A percentile compares a stretch with the other conserved stretches of the same genome.
phyloP scores from a whole-genome alignment of 2,113 vertebrate genomes.

The Eulemur rufifrons region DNA sequence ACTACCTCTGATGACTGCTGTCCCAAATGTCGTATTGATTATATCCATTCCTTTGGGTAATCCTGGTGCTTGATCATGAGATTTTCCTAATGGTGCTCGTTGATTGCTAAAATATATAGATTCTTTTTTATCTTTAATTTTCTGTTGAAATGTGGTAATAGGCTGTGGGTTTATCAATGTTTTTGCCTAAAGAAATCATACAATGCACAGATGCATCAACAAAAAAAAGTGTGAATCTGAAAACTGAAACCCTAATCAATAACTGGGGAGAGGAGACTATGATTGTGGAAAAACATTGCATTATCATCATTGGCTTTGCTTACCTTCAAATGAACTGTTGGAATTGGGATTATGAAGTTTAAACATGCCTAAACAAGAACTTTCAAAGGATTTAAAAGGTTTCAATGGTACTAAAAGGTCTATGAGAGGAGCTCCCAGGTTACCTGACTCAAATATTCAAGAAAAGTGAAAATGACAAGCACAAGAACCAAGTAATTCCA shows the following conservation, averaged over 20 bases:
- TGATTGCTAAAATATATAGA: slow-evolving; percentile 82
- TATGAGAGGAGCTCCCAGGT: background rate
- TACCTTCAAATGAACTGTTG: background rate
- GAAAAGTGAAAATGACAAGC: background rate
- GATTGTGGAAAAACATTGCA: background rate
- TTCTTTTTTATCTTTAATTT: slow-evolving; percentile 85
- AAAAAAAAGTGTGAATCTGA: background rate
- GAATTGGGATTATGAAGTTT: background rate
- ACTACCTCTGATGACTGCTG: slow-evolving; percentile 77
- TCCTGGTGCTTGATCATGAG: slow-evolving; percentile 78
- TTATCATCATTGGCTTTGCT: background rate
- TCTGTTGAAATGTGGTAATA: slow-evolving; percentile 88
- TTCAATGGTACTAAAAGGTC: background rate
- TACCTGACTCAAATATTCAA: background rate
- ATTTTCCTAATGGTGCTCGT: slow-evolving; percentile 85
- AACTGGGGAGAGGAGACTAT: background rate
- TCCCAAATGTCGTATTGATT: slow-evolving; percentile 86
- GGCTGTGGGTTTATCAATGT: slow-evolving; percentile 84
- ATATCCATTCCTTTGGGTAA: slow-evolving; percentile 84
- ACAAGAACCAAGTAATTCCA: background rate
- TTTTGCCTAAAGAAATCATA: slow-evolving; percentile 81
- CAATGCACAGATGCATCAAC: slow-evolving; percentile 32
- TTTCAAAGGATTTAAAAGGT: background rate
- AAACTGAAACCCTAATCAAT: background rate
- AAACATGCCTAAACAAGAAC: background rate